Evolutionary conservation across 2,113 vertebrate genomes (phyloP).

Genomic region (Python bivittatus): DNA sequence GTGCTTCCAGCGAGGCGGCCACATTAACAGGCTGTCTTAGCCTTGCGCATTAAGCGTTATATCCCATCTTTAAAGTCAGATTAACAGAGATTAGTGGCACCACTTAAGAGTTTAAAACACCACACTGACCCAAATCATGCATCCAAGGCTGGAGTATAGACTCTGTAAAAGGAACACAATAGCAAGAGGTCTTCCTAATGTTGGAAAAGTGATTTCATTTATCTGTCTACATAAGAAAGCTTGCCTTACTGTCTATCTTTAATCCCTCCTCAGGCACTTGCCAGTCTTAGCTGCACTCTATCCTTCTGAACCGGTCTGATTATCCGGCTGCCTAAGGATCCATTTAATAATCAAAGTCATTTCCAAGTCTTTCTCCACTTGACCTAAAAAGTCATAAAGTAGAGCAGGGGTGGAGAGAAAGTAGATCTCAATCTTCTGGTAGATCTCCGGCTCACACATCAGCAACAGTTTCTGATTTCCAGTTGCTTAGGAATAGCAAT

Average conservation of each 20-base stretch:
- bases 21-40: conserved; percentile 75
- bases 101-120: conserved; percentile 84
- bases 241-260: conserved; percentile 57
- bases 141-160: conserved; percentile 25
- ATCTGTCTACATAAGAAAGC: conserved; percentile 69
- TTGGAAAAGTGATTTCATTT: conserved; percentile 72
- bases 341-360: conserved; percentile 71
- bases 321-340: conserved; percentile 46
- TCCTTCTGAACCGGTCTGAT: conserved; percentile 49
- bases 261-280: conserved; percentile 46
- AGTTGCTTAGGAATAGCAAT: no score
- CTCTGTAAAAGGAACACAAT: neutral
- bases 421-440: neutral
- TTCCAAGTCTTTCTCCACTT: conserved; percentile 49
- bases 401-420: neutral
- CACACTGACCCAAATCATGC: conserved; percentile 79
- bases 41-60: conserved; percentile 73
- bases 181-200: conserved; percentile 36
- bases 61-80: conserved; percentile 82
- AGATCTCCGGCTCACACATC: neutral
- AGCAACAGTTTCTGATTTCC: neutral
- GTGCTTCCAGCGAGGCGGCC: conserved; percentile 56
- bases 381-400: conserved; percentile 28
- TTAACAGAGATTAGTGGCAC: conserved; percentile 82
- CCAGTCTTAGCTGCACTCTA: conserved; percentile 34